Evolutionary conservation across 2,797 vertebrate genomes (phyloP), one percentile per base, ranked within the genome.

Genomic region (Syngnathus acus): DNA sequence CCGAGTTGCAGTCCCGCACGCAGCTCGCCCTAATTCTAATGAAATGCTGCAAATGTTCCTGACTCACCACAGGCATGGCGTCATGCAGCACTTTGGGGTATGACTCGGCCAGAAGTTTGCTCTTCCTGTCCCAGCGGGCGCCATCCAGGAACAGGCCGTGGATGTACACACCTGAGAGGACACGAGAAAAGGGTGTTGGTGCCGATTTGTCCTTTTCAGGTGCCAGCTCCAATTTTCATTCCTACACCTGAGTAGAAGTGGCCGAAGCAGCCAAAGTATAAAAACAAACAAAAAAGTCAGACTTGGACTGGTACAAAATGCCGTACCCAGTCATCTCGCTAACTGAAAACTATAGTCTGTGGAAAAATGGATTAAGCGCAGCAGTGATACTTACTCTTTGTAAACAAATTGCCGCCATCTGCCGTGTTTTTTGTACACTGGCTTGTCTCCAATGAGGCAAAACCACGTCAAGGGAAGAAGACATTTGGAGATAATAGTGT

Each of bases 21-120:
- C 0, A 51, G 48, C 6, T n/a, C 5, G 19, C 19, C 8, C 8
- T 21, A 51, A 21, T 21, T 19, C 19, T 9, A 51, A 9, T 51
- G 2, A 50, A 19, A 50, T 8, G 3, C 47, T 17, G 6, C 14
- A 4, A 1, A 32, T 26, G 26, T 26, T 26, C 26, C 26, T 26
- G 26, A 81, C 91, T 88, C 68, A 95, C 94, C 92, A 92, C 92
- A 59, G 94, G 94, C 82, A 95, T 88, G 48, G 86, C 68, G 72
- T 97, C 93, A 0, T 95, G 92, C 67, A 97, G 92, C 72, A 94
- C 87, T 88, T 95, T 94, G 2, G 94, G 93, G 65, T 86, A 82
- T 7, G 94, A 95, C 88, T 98, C 94, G 14, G 84, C 92, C 4
- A 95, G 83, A 64, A 88, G 89, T 73, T 91, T 94, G 32, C 72